Evolutionary conservation across 2,113 vertebrate species (phyloP).

Genomic region (Hydrochoerus hydrochaeris): DNA sequence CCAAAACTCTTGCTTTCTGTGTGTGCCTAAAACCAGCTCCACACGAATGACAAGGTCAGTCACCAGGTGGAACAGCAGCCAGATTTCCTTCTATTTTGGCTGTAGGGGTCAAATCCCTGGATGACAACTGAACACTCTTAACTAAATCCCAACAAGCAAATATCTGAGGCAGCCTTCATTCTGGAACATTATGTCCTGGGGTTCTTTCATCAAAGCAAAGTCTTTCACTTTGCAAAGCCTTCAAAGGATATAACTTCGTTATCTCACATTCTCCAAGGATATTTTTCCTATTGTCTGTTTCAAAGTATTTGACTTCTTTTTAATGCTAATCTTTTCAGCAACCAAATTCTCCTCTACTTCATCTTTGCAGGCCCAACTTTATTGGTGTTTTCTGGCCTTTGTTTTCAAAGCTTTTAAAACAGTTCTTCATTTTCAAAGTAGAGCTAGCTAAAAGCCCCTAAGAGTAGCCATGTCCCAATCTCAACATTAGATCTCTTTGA

Average conservation of each 20-base stretch:
- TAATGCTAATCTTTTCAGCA: neutral
- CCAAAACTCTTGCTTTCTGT: neutral
- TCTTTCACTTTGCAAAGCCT: neutral
- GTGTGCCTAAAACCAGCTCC: too few species aligned
- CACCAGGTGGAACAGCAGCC: neutral
- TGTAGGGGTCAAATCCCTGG: neutral
- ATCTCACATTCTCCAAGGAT: neutral
- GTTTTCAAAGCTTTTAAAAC: neutral
- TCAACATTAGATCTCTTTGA: neutral
- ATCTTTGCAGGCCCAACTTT: neutral
- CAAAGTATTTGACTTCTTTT: neutral
- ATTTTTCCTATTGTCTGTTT: neutral
- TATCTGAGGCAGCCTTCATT: neutral
- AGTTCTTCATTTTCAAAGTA: neutral
- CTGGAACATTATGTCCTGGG: neutral
- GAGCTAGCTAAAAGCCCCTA: neutral
- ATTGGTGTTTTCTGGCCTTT: neutral
- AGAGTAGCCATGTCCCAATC: neutral
- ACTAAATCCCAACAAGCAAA: neutral
- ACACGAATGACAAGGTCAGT: neutral
- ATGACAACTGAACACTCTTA: neutral
- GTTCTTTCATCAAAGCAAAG: neutral
- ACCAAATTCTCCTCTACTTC: neutral
- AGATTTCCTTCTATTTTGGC: neutral
- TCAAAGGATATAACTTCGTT: neutral